Conservation (phyloP, 2,888 invertebrate species). For the Choristoneura rosaceana region DNA sequence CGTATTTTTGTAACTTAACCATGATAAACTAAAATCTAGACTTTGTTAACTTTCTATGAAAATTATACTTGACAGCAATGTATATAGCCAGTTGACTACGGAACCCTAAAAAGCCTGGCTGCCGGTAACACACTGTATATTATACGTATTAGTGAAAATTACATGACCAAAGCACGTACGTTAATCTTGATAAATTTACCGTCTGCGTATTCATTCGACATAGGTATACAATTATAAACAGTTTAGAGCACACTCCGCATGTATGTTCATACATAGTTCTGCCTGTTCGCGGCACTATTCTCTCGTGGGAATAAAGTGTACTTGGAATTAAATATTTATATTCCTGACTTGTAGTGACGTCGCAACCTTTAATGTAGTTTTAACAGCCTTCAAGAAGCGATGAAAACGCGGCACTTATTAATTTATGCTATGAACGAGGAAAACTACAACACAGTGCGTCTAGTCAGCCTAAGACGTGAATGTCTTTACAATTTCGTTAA, state of each 20-base stretch:
- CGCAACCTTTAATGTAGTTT: conserved; percentile 53
- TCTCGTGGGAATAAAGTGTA: conserved; percentile 70
- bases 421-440: conserved; percentile 31
- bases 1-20: no score
- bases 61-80: no score
- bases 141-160: no score
- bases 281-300: conserved; percentile 51
- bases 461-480: conserved; percentile 19
- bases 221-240: not conserved
- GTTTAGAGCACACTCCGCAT: not conserved
- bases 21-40: no score
- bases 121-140: no score
- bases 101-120: no score
- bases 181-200: conserved; percentile 5
- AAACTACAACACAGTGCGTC: conserved; percentile 23
- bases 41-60: no score
- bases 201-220: conserved; percentile 11
- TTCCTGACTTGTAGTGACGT: conserved; percentile 55
- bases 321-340: conserved; percentile 67
- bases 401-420: conserved; percentile 46
- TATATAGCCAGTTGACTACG: no score
- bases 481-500: not conserved
- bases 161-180: conserved; percentile 1
- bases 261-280: not conserved
- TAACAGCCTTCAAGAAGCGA: conserved; percentile 54